phyloP scores from a whole-genome alignment of 2,113 vertebrate species.

The Petrocephalus zakoni region DNA sequence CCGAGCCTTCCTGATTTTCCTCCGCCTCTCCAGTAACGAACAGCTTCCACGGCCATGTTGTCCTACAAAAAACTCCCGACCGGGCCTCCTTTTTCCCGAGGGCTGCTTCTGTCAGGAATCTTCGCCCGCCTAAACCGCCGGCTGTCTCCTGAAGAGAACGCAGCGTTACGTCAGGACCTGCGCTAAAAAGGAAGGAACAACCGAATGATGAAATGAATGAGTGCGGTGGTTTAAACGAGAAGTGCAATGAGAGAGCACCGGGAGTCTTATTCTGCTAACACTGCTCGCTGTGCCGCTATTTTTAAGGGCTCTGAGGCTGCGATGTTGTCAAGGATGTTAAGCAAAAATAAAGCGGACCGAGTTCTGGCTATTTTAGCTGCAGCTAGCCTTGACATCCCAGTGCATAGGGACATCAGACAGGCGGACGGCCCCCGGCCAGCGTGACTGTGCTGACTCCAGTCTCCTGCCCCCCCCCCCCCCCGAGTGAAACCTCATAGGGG shows the following conservation, averaged over 20 bases:
- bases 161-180: not conserved
- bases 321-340: slow-evolving; percentile 4
- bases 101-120: not conserved
- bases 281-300: not conserved
- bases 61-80: not conserved
- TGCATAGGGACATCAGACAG: not conserved
- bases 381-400: not conserved
- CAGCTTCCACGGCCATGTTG: not conserved
- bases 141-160: not conserved
- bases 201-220: not conserved
- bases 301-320: not conserved
- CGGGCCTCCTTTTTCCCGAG: not conserved
- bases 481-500: not conserved
- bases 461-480: too few relatives aligned
- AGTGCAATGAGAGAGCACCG: not conserved
- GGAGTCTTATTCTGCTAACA: not conserved
- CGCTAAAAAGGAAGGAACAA: not conserved
- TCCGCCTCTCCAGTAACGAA: not conserved
- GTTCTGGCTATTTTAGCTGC: not conserved
- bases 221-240: not conserved
- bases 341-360: not conserved
- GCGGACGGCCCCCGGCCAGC: not conserved
- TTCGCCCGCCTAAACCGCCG: not conserved
- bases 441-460: not conserved
- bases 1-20: not conserved